These are phyloP conservation scores for Phrynocephalus versicolor DNA, from an alignment of 2,113 vertebrate genomes.

Conservation along the genomic window DNA sequence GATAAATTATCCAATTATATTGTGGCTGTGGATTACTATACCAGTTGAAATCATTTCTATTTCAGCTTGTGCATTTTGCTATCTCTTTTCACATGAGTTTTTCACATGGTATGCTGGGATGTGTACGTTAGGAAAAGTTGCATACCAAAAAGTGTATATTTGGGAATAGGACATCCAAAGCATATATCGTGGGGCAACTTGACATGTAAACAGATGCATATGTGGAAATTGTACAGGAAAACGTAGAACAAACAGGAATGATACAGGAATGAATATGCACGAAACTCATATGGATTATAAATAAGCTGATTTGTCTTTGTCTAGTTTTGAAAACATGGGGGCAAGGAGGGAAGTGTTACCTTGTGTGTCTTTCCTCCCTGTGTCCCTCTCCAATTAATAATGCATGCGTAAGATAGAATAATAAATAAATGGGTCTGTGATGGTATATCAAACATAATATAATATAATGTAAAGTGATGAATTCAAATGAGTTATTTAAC, in stretches of 20 bases:
- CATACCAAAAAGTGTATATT: neutral
- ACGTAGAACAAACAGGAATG: no score
- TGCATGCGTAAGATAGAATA: neutral
- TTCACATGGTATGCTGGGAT: no score
- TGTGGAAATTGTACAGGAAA: no score
- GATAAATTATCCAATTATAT: neutral
- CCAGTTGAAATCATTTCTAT: no score
- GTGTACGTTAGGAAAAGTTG: no score
- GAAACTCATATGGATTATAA: neutral
- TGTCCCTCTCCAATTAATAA: neutral
- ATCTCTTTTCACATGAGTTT: no score
- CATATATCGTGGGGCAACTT: no score
- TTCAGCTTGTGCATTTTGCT: no score
- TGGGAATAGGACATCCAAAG: no score
- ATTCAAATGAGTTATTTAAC: constrained; percentile 27
- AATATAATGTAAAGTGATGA: neutral
- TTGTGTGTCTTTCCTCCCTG: neutral
- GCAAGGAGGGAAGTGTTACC: neutral
- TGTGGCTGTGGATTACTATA: no score
- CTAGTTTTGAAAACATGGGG: neutral
- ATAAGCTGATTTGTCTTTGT: neutral
- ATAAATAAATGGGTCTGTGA: neutral
- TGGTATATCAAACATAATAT: constrained; percentile 9
- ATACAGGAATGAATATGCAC: neutral
- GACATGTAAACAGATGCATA: no score